Evolutionary conservation across 2,888 invertebrate species (phyloP), one percentile per base, ranked within the genome.

Genomic region (Plebejus melissa): DNA sequence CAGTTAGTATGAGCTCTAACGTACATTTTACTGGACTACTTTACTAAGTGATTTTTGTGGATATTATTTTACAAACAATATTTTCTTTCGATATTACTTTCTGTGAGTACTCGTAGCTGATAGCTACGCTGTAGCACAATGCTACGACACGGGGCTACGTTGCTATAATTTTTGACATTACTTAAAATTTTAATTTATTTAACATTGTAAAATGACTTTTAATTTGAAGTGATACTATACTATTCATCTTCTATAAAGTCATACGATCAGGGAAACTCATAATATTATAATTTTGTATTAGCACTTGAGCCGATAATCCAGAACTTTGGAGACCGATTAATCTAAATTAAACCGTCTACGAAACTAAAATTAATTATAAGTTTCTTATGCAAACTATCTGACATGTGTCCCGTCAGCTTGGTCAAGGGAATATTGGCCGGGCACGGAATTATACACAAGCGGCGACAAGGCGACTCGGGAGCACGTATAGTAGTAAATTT

Each of bases 401-500:
- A 74, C 41, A 54, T 54, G 32, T 75, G 75, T 74, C 74, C 74
- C 74, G 76, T 75, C 78, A 76, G 77, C 76, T 77, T 75, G 76
- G 76, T 79, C 77, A 77, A 74, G 74, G 83, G 86, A 84, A 87
- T 87, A 85, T 86, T 87, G 89, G 87, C 88, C 85, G 87, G 89
- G 83, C 86, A 85, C 80, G 84, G 87, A 90, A 90, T 90, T 90
- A 89, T 88, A 87, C 86, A 89, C 89, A 90, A 89, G 87, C 87
- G 86, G 85, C 85, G 84, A 83, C 54, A 54, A 82, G 85, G 81
- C 81, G 81, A 80, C 86, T 85, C 85, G 84, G 86, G 86, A 85
- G 87, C 90, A 91, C 88, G 90, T 91, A 88, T 88, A 86, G 82
- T 83, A 89, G 89, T 90, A 91, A 91, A 91, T 91, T 90, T 90